Evolutionary conservation across 2,113 vertebrate species (phyloP).

Genomic region (Lepus europaeus): DNA sequence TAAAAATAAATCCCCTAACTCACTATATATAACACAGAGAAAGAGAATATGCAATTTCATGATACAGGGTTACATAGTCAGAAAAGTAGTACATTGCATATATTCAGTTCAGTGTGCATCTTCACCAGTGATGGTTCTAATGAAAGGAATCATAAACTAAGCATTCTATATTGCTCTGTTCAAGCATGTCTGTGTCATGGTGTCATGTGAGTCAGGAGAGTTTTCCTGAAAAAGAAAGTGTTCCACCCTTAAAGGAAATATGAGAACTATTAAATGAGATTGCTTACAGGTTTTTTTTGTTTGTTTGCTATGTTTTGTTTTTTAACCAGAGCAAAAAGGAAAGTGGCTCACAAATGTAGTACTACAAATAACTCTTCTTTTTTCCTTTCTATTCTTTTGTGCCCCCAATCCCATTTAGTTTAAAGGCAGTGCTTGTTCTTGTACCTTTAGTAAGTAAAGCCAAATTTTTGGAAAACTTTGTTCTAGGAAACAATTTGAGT

Average conservation of each 20-base stretch:
- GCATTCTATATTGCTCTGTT: not conserved
- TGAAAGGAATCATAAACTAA: not conserved
- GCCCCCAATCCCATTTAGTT: not conserved
- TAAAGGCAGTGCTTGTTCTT: not conserved
- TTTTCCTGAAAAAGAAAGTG: not conserved
- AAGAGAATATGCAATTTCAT: not conserved
- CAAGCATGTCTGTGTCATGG: not conserved
- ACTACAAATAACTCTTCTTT: not conserved
- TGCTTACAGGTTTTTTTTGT: not conserved
- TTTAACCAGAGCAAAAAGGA: not conserved
- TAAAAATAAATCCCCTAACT: not conserved
- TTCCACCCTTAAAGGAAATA: not conserved
- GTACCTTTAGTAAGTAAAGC: not conserved
- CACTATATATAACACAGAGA: not conserved
- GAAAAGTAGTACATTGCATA: not conserved
- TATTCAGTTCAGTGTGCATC: not conserved
- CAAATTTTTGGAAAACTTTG: slow-evolving; percentile 1
- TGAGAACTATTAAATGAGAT: not conserved
- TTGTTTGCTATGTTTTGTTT: not conserved
- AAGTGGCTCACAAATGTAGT: not conserved
- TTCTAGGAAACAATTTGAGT: slow-evolving; percentile 25
- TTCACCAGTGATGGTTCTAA: not conserved
- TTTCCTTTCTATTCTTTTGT: not conserved
- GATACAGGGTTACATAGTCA: not conserved
- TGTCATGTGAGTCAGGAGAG: not conserved